Evolutionary conservation across 2,797 vertebrate genomes (phyloP).

Genomic region (Micropoecilia bifurca): DNA sequence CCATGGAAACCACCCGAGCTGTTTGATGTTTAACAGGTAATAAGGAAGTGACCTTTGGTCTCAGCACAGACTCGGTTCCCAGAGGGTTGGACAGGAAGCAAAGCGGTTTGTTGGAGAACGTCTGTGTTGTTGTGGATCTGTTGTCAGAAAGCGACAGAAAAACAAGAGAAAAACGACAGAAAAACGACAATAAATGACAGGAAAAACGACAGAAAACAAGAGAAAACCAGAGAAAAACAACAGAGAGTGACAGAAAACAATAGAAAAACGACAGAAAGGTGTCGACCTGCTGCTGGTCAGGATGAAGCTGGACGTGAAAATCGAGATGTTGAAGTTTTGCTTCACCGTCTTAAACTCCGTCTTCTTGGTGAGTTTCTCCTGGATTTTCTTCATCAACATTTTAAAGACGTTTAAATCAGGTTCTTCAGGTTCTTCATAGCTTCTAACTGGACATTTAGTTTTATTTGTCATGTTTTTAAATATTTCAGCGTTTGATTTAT

Average conservation of each 20-base stretch:
- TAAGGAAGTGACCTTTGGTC: slow-evolving; percentile 75
- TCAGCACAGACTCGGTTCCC: not conserved
- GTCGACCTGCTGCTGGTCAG: not conserved
- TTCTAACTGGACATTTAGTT: not conserved
- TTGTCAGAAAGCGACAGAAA: not conserved
- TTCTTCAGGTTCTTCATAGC: not conserved
- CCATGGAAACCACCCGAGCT: not conserved
- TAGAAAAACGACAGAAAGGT: not conserved
- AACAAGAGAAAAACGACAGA: too few species aligned
- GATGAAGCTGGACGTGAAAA: slow-evolving; percentile 69
- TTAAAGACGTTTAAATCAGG: not conserved
- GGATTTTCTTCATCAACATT: not conserved
- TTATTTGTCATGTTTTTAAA: not conserved
- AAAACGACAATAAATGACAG: too few species aligned
- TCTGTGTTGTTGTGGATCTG: not conserved
- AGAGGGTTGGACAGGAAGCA: not conserved
- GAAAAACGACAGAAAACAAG: too few species aligned
- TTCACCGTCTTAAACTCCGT: slow-evolving; percentile 62
- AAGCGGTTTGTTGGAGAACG: not conserved
- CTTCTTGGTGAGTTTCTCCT: slow-evolving; percentile 61
- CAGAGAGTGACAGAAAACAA: too few species aligned
- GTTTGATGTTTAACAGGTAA: slow-evolving; percentile 65
- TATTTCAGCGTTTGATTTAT: not conserved
- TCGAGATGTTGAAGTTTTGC: slow-evolving; percentile 71
- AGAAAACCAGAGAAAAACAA: too few species aligned